These are phyloP conservation scores for Heliangelus exortis DNA, from an alignment of 2,797 vertebrate species.

Conservation along the genomic window DNA sequence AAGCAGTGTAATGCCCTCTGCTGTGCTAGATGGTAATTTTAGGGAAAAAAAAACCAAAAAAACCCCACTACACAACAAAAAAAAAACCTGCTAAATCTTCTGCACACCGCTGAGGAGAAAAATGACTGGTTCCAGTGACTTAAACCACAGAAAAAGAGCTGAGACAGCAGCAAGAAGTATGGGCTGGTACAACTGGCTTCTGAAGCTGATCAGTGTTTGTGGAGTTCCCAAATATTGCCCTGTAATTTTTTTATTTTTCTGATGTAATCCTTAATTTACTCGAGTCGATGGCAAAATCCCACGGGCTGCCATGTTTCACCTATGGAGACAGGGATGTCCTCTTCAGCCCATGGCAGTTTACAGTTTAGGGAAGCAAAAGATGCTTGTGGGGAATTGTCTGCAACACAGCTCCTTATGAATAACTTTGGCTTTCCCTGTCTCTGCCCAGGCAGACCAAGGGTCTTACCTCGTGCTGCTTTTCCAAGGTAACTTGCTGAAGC, in stretches of 20 bases:
- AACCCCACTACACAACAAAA: no score
- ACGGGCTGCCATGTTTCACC: not conserved
- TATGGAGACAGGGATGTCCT: not conserved
- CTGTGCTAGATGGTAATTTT: not conserved
- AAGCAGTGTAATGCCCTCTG: not conserved
- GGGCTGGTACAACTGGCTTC: not conserved
- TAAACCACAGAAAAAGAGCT: not conserved
- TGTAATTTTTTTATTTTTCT: not conserved
- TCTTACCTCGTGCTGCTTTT: constrained; percentile 53
- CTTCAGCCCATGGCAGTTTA: not conserved
- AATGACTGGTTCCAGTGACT: not conserved
- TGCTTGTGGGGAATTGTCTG: not conserved
- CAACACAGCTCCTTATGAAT: not conserved
- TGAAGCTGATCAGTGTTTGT: not conserved
- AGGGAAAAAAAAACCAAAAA: not conserved
- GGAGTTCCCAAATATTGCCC: not conserved
- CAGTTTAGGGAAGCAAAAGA: not conserved
- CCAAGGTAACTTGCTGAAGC: constrained; percentile 17
- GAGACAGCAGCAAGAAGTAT: not conserved
- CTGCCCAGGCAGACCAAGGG: not conserved
- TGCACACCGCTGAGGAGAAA: not conserved
- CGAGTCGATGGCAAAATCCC: not conserved
- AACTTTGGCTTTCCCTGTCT: not conserved
- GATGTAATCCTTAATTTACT: not conserved
- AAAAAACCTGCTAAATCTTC: not conserved